Evolutionary conservation across 2,888 invertebrate species (phyloP), one percentile per base, ranked within the genome.

Genomic region (Cecidostiba fungosa): DNA sequence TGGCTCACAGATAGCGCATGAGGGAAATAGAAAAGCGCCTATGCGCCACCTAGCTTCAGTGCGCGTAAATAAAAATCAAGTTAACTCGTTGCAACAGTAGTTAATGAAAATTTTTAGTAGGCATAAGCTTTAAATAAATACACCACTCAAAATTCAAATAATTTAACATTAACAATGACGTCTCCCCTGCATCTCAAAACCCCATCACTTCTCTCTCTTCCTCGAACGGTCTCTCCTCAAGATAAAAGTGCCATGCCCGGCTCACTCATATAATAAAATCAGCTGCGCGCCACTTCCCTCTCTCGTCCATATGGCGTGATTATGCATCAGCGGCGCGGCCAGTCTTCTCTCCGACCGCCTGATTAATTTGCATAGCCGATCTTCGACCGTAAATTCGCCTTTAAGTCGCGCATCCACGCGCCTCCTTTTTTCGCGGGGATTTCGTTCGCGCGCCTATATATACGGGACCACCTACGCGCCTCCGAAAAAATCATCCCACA

Each of bases 341-440:
- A 69, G 36, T 32, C 50, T n/a, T 76, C 76, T 36, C 43, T 59
- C 23, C 39, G 23, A 32, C 12, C 12, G 50, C 16, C 23, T 26
- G 79, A 86, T 86, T 86, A 83, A 86, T 86, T 86, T 79, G 70
- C 83, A 83, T 76, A 82, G 74, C 70, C 62, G 79, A 78, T 84
- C 78, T 73, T 77, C n/a, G 84, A n/a, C 39, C 76, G 79, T 76
- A 77, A 85, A 77, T 81, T 81, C 72, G 43, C 66, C 79, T 77
- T 72, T 43, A 72, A 76, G 73, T 70, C 74, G 32, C 70, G 62
- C 36, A 54, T 43, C 69, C 74, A 54, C 77, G 59, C 80, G 69
- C 47, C 54, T 23, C 74, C 29, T 47, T 76, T 70, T 80, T 79
- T 76, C 54, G 23, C 76, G 73, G 54, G 59, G 39, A 59, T 84